Conservation (phyloP, 2,113 vertebrate genomes). For the Urocitellus parryii region DNA sequence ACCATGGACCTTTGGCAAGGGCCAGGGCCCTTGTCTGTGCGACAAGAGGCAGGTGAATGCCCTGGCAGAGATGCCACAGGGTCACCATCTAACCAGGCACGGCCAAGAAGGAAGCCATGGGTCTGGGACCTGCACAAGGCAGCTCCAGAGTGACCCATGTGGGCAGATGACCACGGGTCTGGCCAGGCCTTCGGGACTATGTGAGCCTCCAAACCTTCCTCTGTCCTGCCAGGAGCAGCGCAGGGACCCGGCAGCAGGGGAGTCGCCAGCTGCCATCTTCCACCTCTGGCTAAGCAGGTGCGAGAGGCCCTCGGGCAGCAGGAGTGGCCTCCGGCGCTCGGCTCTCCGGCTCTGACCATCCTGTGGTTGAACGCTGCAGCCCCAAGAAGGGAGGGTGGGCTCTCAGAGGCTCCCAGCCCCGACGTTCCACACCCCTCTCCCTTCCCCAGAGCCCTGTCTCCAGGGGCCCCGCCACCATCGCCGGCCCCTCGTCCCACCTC, state of each 20-base stretch:
- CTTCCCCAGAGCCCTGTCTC: not conserved
- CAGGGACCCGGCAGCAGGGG: not conserved
- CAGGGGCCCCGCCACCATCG: not conserved
- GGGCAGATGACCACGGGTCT: not conserved
- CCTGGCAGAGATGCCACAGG: not conserved
- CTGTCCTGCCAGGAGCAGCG: not conserved
- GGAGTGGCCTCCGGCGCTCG: not conserved
- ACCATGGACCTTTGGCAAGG: not conserved
- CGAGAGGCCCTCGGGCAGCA: not conserved
- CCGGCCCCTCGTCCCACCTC: not conserved
- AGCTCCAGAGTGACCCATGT: not conserved
- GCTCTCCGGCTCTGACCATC: not conserved
- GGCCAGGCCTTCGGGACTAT: not conserved
- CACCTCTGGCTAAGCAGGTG: not conserved
- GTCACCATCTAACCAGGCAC: not conserved
- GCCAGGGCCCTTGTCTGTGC: too few relatives aligned
- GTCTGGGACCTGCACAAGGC: not conserved
- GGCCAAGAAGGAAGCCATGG: not conserved
- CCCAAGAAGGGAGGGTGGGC: accelerated
- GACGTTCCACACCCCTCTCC: not conserved
- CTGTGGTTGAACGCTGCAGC: not conserved
- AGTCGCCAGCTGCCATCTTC: not conserved
- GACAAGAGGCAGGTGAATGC: accelerated
- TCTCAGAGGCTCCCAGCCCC: not conserved
- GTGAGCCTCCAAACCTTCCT: not conserved